A percentile compares a stretch with the other conserved stretches of the same genome.
Conservation (phyloP, 1,140 invertebrate species). For the Chironomus striatipennis region DNA sequence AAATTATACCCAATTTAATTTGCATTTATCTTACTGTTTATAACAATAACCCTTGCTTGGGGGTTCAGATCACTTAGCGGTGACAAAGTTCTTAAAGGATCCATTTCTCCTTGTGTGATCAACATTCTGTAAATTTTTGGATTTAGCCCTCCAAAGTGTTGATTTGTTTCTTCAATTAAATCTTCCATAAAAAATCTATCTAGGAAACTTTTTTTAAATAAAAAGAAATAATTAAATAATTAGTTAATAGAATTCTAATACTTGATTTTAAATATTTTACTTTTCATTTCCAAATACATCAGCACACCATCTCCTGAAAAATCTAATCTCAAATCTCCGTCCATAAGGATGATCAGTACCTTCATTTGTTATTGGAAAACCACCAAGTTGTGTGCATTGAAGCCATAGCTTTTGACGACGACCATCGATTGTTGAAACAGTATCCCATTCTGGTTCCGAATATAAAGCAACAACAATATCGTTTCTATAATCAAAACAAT, state of each 20-base stretch:
- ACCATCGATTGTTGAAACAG: not conserved
- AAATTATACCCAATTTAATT: too few relatives aligned
- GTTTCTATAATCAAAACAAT: not conserved
- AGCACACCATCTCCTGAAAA: not conserved
- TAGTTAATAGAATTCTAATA: too few relatives aligned
- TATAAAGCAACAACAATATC: not conserved
- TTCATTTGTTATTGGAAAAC: not conserved
- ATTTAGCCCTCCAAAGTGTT: not conserved
- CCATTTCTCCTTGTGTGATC: not conserved
- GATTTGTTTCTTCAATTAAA: not conserved
- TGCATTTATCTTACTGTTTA: not conserved
- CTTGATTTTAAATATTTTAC: not conserved
- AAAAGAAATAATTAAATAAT: not conserved
- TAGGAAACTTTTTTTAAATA: not conserved
- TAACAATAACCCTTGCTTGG: not conserved
- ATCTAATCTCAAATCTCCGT: not conserved
- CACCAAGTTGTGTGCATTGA: not conserved
- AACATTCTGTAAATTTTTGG: not conserved
- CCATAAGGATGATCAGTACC: not conserved
- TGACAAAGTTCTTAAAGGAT: not conserved
- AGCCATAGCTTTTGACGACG: not conserved
- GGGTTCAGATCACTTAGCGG: not conserved
- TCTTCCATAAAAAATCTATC: not conserved
- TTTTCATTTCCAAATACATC: not conserved
- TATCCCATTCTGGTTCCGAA: not conserved